Base-by-base conservation (phyloP, 2,888 invertebrate genomes). In the Stenotaenia linearis region DNA sequence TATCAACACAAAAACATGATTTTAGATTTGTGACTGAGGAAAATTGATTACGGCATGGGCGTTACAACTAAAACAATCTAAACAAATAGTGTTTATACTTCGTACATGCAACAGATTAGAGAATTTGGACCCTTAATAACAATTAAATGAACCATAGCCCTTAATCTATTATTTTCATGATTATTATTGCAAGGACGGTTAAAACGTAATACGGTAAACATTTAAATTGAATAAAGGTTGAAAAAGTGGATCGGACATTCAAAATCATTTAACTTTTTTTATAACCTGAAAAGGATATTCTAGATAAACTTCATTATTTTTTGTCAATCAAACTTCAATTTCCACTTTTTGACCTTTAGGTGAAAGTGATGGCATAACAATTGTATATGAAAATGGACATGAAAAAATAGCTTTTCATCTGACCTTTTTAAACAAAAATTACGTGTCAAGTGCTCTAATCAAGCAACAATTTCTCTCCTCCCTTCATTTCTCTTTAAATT, bases 111-210 rank as follows among this genome's bases (percentile, higher is more conserved):
- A 69, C 69, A 28, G 28, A 28, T 69, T 69, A 25, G 15, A 69
- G 12, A 69, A 69, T 69, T 69, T 69, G 69, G 69, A 69, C 69
- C 69, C 69, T 69, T n/a, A 28, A n/a, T 69, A 69, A 69, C 28
- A 69, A 28, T 15, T 5, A 69, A 69, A 69, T 23, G 28, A 69
- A 69, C 25, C 69, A 25, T 28, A 69, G 69, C 23, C 28, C 69
- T 69, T 50, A 69, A 69, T 28, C 69, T 69, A 69, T 69, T 23
- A 69, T 69, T 69, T 69, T 69, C 12, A 69, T 25, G 25, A 0
- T 28, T 69, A 69, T 69, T 69, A 69, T 69, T 69, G 69, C 69
- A 69, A 69, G 69, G 69, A 69, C 69, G 69, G 69, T 28, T 69
- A 23, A 69, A 56, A 45, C n/a, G n/a, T n/a, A 45, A 56, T 25